phyloP scores from a whole-genome alignment of 2,888 invertebrate species.

The Melanchra persicariae region DNA sequence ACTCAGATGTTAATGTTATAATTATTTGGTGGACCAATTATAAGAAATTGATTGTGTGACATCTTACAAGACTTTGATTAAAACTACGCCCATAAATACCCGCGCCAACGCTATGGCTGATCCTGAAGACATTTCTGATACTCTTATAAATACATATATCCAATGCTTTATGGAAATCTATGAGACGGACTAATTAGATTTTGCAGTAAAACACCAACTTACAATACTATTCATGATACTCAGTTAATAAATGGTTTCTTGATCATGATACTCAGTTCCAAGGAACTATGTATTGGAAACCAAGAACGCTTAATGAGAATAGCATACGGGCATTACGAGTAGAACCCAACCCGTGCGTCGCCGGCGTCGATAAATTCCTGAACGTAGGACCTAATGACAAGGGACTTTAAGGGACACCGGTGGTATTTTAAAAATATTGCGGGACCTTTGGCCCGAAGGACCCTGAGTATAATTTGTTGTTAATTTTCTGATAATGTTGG shows the following conservation, averaged over 20 bases:
- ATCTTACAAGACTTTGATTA: too few relatives aligned
- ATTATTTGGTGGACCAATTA: too few relatives aligned
- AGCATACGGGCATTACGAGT: slow-evolving; percentile 51
- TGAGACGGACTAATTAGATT: too few relatives aligned
- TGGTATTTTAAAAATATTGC: slow-evolving; percentile 58
- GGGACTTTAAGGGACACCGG: slow-evolving; percentile 47
- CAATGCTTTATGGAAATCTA: too few relatives aligned
- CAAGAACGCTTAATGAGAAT: slow-evolving; percentile 66
- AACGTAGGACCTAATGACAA: slow-evolving; percentile 60
- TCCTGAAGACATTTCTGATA: too few relatives aligned
- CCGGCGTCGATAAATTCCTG: slow-evolving; percentile 65
- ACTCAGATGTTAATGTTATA: too few relatives aligned
- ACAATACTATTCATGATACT: not conserved
- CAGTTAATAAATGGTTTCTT: too few relatives aligned
- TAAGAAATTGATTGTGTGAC: too few relatives aligned
- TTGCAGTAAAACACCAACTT: too few relatives aligned
- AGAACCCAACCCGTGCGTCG: slow-evolving; percentile 42
- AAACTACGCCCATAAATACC: too few relatives aligned
- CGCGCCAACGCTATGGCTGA: too few relatives aligned
- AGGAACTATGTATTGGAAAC: slow-evolving; percentile 59
- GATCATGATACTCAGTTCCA: slow-evolving; percentile 5
- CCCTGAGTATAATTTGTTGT: slow-evolving; percentile 32
- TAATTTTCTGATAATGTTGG: slow-evolving; percentile 32
- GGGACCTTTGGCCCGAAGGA: slow-evolving; percentile 11
- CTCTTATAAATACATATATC: too few relatives aligned